phyloP scores from a whole-genome alignment of 2,888 invertebrate species.

The Plemyria rubiginata region DNA sequence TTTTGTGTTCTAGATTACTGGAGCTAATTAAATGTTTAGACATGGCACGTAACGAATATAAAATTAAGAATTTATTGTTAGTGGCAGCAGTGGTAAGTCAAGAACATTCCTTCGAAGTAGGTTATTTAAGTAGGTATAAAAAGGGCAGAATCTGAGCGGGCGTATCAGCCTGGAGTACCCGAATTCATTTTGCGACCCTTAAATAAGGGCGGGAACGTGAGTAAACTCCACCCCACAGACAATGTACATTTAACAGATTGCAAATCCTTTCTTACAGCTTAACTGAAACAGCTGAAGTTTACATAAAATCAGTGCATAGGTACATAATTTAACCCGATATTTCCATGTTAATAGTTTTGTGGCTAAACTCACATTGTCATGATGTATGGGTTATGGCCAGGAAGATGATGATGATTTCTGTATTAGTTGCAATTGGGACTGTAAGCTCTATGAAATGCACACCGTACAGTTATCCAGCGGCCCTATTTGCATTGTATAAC shows the following conservation, averaged over 20 bases:
- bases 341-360: too few relatives aligned
- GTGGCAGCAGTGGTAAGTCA: background rate
- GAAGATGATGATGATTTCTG: too few relatives aligned
- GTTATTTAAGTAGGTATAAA: background rate
- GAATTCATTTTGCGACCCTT: slow-evolving; percentile 27
- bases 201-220: slow-evolving; percentile 27
- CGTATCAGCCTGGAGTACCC: slow-evolving; percentile 15
- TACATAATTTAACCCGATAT: too few relatives aligned
- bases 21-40: too few relatives aligned
- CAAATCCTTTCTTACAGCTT: background rate
- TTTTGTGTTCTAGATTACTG: too few relatives aligned
- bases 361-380: too few relatives aligned
- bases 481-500: slow-evolving; percentile 28
- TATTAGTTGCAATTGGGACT: background rate
- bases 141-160: slow-evolving; percentile 19
- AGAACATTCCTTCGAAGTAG: background rate
- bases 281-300: too few relatives aligned
- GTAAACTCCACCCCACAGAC: slow-evolving; percentile 29
- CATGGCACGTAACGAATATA: background rate
- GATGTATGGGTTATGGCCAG: too few relatives aligned
- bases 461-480: background rate
- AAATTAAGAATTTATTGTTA: background rate
- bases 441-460: too few relatives aligned
- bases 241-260: background rate
- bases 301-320: too few relatives aligned